Evolutionary conservation across 2,888 invertebrate genomes (phyloP).

Genomic region (Dromius quadrimaculatus): DNA sequence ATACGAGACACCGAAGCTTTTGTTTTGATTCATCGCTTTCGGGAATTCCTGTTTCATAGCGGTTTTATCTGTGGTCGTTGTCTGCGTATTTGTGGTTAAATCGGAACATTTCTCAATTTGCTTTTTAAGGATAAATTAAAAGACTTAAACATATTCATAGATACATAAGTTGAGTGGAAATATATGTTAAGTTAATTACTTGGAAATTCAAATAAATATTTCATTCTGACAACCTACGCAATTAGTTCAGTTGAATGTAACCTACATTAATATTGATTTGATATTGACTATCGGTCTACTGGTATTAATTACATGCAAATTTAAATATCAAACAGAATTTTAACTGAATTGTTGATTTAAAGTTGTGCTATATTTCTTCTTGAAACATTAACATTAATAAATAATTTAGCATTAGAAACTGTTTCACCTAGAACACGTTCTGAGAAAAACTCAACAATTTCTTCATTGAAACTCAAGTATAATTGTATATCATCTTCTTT

Average conservation of each 20-base stretch:
- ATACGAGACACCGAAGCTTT: background rate
- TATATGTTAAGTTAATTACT: too few species aligned
- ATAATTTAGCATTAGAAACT: too few species aligned
- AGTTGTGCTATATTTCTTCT: too few species aligned
- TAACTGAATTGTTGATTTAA: too few species aligned
- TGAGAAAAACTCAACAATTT: too few species aligned
- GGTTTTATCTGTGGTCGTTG: background rate
- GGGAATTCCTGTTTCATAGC: conserved; percentile 1
- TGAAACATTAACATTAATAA: too few species aligned
- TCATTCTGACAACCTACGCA: background rate
- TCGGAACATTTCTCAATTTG: too few species aligned
- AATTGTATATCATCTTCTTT: background rate
- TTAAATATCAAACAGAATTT: background rate
- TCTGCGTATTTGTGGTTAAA: background rate
- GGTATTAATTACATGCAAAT: background rate
- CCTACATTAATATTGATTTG: background rate
- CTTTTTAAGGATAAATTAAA: background rate
- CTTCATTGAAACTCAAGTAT: too few species aligned
- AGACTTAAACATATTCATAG: background rate
- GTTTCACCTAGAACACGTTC: too few species aligned
- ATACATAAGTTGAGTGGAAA: background rate
- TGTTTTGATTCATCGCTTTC: conserved; percentile 11
- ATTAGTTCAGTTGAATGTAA: background rate
- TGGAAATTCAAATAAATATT: background rate
- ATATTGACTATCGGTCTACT: background rate